Evolutionary conservation across 2,113 vertebrate genomes (phyloP), one percentile per base, ranked within the genome.

Genomic region (Junco hyemalis): DNA sequence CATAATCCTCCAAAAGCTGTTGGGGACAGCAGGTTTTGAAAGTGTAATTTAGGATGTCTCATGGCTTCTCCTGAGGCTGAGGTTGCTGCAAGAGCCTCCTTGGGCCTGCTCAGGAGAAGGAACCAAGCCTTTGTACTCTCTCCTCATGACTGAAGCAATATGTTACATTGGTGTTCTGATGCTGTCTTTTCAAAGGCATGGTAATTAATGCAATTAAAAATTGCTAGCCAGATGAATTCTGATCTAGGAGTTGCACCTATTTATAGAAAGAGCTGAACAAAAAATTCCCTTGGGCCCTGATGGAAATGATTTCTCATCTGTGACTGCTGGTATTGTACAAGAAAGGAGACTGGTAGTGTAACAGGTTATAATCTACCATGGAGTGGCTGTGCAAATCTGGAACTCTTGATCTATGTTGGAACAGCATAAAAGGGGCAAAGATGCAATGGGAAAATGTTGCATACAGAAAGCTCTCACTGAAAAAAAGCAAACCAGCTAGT

Each of bases 1-100:
- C 40, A 5, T 94, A 90, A 95, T 83, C 64, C 84, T 90, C 18
- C 56, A 69, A 70, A 91, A 94, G 87, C 87, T 88, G 54, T 24
- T 89, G 44, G 42, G 35, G 66, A 44, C 35, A 35, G 56, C 72
- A 84, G 54, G 26, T 94, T 92, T 88, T 44, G 73, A 88, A 78
- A 86, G 79, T 0, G 1, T 33, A 35, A 14, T 94, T 94, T 73
- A 33, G 51, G 71, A 60, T 87, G 71, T 73, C 60, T 95, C 47
- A 22, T 77, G 68, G 59, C 51, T 70, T 63, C 79, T 81, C 20
- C 35, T 38, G 63, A 73, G 93, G 40, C 36, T 28, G 50, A 73
- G 35, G 7, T 80, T 94, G 70, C 47, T 76, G 63, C 63, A 40
- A 1, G 28, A 53, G 22, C 17, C 11, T 77, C 14, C 59, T 61